These are phyloP conservation scores for Blera fallax DNA, from an alignment of 2,888 invertebrate species.

Conservation along the genomic window DNA sequence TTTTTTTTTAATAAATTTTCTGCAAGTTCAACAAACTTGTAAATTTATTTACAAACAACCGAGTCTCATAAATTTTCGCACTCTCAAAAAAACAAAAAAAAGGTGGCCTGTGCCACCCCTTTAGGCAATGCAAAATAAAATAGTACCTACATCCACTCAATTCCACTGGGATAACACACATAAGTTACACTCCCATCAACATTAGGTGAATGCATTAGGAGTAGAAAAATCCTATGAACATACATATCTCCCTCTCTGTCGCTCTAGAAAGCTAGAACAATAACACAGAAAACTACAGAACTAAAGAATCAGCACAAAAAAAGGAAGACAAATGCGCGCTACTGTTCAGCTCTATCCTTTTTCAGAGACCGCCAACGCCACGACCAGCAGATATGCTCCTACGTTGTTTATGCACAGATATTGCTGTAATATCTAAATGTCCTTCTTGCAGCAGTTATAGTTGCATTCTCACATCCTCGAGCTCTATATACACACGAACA, in stretches of 20 bases:
- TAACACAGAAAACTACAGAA: constrained; percentile 29
- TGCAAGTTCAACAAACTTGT: constrained; percentile 3
- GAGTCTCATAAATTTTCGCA: constrained; percentile 49
- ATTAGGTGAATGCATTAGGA: constrained; percentile 61
- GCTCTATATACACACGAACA: constrained; percentile 26
- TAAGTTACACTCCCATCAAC: constrained; percentile 66
- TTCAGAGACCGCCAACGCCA: constrained; percentile 25
- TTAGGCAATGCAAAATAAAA: constrained; percentile 29
- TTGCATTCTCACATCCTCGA: constrained; percentile 15
- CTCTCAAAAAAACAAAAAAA: constrained; percentile 11
- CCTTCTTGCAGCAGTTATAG: constrained; percentile 57
- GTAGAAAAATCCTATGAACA: constrained; percentile 11
- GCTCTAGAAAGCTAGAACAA: constrained; percentile 27
- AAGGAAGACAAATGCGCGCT: constrained; percentile 63
- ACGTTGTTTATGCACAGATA: constrained; percentile 64
- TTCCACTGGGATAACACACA: constrained; percentile 61
- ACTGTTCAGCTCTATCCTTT: constrained; percentile 41
- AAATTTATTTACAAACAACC: constrained; percentile 26
- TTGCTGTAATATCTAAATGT: constrained; percentile 69
- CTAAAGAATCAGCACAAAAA: constrained; percentile 70
- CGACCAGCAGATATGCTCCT: constrained; percentile 51
- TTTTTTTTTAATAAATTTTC: background rate
- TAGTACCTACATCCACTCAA: constrained; percentile 56
- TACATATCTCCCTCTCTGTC: background rate
- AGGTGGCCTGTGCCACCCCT: background rate